phyloP scores from a whole-genome alignment of 2,888 invertebrate genomes.

The Ochropacha duplaris region DNA sequence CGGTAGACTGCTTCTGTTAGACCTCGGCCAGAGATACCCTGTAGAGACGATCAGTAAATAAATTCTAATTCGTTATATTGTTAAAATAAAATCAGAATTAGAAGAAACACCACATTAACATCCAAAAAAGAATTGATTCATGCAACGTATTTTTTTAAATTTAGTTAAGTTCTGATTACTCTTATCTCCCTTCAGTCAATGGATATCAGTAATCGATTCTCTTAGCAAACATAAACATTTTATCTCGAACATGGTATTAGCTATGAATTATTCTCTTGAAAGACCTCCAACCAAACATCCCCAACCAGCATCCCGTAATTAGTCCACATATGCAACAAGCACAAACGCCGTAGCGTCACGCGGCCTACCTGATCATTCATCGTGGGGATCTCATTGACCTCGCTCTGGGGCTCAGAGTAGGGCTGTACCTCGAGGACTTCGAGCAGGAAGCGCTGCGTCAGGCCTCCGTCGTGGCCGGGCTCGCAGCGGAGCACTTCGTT shows the following conservation, averaged over 20 bases:
- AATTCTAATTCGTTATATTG: neutral
- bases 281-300: too few species aligned
- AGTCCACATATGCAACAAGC: slow-evolving; percentile 5
- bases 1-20: slow-evolving; percentile 84
- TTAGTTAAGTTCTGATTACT: too few species aligned
- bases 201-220: too few species aligned
- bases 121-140: neutral
- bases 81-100: too few species aligned
- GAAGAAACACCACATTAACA: too few species aligned
- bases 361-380: slow-evolving; percentile 85
- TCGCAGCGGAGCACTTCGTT: slow-evolving; percentile 87
- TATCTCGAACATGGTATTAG: too few species aligned
- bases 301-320: neutral
- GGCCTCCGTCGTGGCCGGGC: slow-evolving; percentile 91
- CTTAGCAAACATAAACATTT: too few species aligned
- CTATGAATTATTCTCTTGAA: too few species aligned
- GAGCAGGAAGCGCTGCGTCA: slow-evolving; percentile 91
- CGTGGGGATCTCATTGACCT: slow-evolving; percentile 84
- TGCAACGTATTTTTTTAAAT: neutral
- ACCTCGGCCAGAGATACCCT: slow-evolving; percentile 77
- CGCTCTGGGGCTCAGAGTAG: slow-evolving; percentile 64
- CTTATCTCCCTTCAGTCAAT: too few species aligned
- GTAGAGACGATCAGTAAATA: neutral
- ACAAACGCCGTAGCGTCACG: slow-evolving; percentile 3
- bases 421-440: slow-evolving; percentile 88